Conservation (phyloP, 1,140 invertebrate species). For the Babylonia areolata region DNA sequence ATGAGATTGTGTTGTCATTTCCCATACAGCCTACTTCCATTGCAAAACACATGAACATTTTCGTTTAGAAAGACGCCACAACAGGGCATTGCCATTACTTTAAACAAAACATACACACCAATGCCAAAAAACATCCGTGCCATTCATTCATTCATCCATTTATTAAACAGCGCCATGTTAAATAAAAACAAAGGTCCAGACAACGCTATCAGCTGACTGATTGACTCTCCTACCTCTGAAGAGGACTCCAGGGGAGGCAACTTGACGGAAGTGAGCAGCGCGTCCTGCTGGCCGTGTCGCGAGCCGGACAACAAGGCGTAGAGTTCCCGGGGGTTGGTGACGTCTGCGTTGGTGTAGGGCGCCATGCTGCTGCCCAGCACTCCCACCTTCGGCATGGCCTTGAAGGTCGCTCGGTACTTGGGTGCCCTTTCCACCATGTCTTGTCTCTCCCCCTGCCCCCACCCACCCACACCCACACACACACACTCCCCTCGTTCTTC, state of each 20-base stretch:
- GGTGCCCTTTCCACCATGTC: conserved; percentile 2
- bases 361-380: background rate
- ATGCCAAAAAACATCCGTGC: no score
- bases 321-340: conserved; percentile 8
- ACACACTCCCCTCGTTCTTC: no score
- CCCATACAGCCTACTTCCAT: no score
- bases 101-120: no score
- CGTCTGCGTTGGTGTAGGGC: background rate
- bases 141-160: background rate
- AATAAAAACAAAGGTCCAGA: no score
- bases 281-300: background rate
- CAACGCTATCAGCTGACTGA: no score
- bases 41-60: no score
- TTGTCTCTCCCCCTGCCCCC: no score
- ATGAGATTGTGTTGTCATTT: no score
- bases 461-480: no score
- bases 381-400: background rate
- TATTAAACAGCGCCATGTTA: background rate
- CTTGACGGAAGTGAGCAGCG: conserved; percentile 75
- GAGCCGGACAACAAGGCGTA: conserved; percentile 7
- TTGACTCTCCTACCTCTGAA: background rate
- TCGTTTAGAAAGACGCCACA: no score
- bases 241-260: conserved; percentile 87
- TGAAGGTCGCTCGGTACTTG: background rate
- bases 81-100: no score